Evolutionary conservation across 2,888 invertebrate species (phyloP).

Genomic region (Tryphoninae sp.): DNA sequence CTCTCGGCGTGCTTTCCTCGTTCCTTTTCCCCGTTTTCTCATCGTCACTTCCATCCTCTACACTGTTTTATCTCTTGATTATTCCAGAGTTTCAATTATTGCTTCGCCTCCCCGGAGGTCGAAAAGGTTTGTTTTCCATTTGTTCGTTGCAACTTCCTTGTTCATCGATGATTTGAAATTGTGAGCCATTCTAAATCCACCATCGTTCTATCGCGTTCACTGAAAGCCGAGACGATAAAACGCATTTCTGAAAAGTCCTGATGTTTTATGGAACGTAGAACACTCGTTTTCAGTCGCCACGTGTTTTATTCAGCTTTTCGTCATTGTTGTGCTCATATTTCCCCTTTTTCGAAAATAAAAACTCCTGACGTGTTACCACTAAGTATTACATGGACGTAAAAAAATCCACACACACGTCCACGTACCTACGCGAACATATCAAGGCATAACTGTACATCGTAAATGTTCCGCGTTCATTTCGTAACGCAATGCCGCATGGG

Average conservation of each 20-base stretch:
- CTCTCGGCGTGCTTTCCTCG: conserved; percentile 17
- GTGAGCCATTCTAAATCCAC: conserved; percentile 19
- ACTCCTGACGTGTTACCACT: conserved; percentile 1
- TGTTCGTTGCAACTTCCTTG: neutral
- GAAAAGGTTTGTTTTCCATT: conserved; percentile 7
- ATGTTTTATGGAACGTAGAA: conserved; percentile 31
- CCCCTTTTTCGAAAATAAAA: conserved; percentile 13
- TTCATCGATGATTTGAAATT: conserved; percentile 41
- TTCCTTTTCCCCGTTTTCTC: conserved; percentile 31
- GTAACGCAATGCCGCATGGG: conserved; percentile 59
- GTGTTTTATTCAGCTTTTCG: neutral
- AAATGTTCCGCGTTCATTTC: conserved; percentile 54
- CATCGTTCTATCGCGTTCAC: conserved; percentile 39
- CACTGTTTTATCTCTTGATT: conserved; percentile 57
- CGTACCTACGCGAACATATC: neutral
- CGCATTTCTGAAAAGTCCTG: conserved; percentile 14
- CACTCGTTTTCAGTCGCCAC: conserved; percentile 17
- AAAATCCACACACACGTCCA: conserved; percentile 1
- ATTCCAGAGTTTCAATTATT: conserved; percentile 63
- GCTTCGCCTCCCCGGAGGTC: conserved; percentile 21
- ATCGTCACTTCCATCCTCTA: conserved; percentile 41
- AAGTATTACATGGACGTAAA: conserved; percentile 21
- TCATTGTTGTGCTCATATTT: conserved; percentile 33
- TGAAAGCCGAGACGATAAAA: conserved; percentile 52
- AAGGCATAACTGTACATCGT: conserved; percentile 42